phyloP scores from a whole-genome alignment of 2,113 vertebrate genomes.

The Lamprologus ornatipinnis region DNA sequence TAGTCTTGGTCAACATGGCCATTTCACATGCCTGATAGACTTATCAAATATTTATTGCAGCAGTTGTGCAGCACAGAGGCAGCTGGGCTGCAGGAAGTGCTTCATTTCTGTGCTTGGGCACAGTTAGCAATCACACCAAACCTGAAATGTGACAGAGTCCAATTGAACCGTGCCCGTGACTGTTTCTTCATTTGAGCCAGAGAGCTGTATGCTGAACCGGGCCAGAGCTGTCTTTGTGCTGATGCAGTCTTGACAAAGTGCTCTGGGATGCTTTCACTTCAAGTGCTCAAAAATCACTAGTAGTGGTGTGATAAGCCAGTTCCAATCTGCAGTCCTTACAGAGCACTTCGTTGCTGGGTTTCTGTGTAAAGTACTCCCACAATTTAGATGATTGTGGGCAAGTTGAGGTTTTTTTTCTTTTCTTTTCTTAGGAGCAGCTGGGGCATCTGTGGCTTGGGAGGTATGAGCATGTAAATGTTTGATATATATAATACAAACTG shows the following conservation, averaged over 20 bases:
- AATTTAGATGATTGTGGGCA: neutral
- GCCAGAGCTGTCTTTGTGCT: neutral
- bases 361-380: neutral
- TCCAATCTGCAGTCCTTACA: neutral
- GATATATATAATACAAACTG: neutral
- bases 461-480: neutral
- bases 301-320: neutral
- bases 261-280: neutral
- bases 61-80: neutral
- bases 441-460: neutral
- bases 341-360: neutral
- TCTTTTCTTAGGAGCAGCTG: neutral
- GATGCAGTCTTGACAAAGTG: neutral
- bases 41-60: neutral
- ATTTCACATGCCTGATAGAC: neutral
- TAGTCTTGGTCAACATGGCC: neutral
- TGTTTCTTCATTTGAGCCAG: neutral
- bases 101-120: neutral
- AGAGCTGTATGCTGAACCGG: neutral
- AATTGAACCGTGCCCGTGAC: neutral
- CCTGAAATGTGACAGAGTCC: neutral
- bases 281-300: neutral
- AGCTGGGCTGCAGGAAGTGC: neutral
- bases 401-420: fast-evolving
- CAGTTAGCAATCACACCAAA: neutral